Evolutionary conservation across 2,113 vertebrate species (phyloP).

Genomic region (Megaleporinus macrocephalus): DNA sequence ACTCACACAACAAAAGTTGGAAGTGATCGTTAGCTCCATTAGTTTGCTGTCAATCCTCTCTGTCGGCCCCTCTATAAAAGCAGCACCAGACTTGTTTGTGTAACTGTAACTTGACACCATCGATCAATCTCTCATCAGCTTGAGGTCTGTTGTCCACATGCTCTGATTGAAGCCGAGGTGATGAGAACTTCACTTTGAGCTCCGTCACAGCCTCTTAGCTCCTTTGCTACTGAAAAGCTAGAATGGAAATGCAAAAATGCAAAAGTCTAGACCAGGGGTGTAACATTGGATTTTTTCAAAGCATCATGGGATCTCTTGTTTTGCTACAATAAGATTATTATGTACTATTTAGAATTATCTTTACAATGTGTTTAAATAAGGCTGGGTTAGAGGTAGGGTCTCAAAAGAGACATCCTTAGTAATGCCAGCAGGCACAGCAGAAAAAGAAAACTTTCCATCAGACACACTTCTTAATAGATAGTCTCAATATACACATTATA

Average conservation of each 20-base stretch:
- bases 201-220: background rate
- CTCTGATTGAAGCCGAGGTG: constrained; percentile 31
- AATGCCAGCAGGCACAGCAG: too few species aligned
- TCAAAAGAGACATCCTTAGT: too few species aligned
- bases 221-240: constrained; percentile 21
- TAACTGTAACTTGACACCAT: constrained; percentile 24
- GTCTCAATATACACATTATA: too few species aligned
- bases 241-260: background rate
- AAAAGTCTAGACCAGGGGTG: background rate
- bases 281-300: background rate
- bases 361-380: too few species aligned
- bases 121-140: constrained; percentile 36
- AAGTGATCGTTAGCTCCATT: constrained; percentile 16
- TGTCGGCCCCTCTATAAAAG: background rate
- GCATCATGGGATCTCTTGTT: too few species aligned
- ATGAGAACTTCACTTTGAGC: constrained; percentile 2
- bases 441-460: too few species aligned
- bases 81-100: constrained; percentile 39
- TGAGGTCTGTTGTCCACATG: constrained; percentile 47
- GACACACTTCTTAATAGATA: too few species aligned
- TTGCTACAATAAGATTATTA: too few species aligned
- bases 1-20: background rate
- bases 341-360: too few species aligned
- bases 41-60: constrained; percentile 20
- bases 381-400: too few species aligned